phyloP scores from a whole-genome alignment of 2,113 vertebrate species.

The Rhabdomys dilectus region DNA sequence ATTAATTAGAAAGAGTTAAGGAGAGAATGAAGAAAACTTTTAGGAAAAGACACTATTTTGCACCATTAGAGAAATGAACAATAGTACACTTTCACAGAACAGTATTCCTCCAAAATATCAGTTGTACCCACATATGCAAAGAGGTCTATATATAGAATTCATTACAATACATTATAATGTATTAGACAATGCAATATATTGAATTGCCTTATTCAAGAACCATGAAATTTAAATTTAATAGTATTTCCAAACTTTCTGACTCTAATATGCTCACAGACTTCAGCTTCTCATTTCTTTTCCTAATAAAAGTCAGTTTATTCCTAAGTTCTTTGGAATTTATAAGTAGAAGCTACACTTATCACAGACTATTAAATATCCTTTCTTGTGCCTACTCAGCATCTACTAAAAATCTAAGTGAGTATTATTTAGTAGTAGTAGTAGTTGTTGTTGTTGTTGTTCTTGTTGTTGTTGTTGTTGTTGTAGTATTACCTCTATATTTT shows the following conservation, averaged over 20 bases:
- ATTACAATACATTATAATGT: background rate
- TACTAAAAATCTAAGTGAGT: background rate
- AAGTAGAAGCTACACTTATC: background rate
- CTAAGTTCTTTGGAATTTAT: conserved; percentile 48
- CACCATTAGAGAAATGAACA: background rate
- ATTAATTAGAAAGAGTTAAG: conserved; percentile 17
- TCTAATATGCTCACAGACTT: conserved; percentile 8
- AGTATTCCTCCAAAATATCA: background rate
- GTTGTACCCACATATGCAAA: background rate
- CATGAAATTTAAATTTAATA: background rate
- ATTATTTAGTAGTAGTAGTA: too few relatives aligned
- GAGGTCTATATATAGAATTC: background rate
- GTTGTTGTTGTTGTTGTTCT: too few relatives aligned
- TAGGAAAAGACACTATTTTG: background rate
- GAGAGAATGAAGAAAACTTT: background rate
- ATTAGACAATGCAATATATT: background rate
- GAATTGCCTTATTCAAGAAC: conserved; percentile 13
- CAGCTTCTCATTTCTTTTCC: background rate
- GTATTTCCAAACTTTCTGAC: background rate
- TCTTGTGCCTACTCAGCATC: background rate
- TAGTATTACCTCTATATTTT: too few relatives aligned
- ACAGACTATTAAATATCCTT: background rate
- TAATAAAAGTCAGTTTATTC: conserved; percentile 17
- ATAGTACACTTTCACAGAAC: background rate
- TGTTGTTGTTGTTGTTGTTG: too few relatives aligned